These are phyloP conservation scores for Glossosoma conforme DNA, from an alignment of 1,140 invertebrate species.

Conservation along the genomic window DNA sequence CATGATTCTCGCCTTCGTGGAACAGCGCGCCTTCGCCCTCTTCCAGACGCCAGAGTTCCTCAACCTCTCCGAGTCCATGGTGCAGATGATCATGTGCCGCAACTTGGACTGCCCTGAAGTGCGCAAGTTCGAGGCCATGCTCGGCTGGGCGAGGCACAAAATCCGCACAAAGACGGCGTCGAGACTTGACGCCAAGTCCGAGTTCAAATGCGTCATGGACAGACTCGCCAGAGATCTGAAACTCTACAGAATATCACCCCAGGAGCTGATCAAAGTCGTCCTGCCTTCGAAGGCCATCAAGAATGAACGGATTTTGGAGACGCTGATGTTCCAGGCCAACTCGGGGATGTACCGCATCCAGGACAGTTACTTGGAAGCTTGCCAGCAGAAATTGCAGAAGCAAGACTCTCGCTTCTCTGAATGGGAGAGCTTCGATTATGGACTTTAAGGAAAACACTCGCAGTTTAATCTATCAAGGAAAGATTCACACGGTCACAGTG, in stretches of 20 bases:
- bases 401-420: constrained; percentile 79
- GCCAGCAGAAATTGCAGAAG: constrained; percentile 78
- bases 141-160: constrained; percentile 81
- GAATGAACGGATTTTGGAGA: constrained; percentile 88
- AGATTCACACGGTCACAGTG: no score
- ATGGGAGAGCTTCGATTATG: constrained; percentile 74
- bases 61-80: constrained; percentile 87
- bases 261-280: constrained; percentile 89
- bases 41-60: constrained; percentile 81
- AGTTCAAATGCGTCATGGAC: constrained; percentile 91
- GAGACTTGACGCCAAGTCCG: constrained; percentile 78
- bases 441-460: no score
- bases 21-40: constrained; percentile 75
- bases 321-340: constrained; percentile 89
- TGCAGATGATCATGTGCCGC: constrained; percentile 89
- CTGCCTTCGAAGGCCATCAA: constrained; percentile 89
- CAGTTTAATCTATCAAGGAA: no score
- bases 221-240: constrained; percentile 83
- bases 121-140: constrained; percentile 91
- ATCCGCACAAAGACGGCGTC: constrained; percentile 68
- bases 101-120: constrained; percentile 83
- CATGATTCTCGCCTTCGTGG: constrained; percentile 88
- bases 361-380: constrained; percentile 81
- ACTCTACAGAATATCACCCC: constrained; percentile 84
- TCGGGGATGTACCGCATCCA: constrained; percentile 89